phyloP scores from a whole-genome alignment of 2,888 invertebrate genomes.

The Geophilus truncorum region DNA sequence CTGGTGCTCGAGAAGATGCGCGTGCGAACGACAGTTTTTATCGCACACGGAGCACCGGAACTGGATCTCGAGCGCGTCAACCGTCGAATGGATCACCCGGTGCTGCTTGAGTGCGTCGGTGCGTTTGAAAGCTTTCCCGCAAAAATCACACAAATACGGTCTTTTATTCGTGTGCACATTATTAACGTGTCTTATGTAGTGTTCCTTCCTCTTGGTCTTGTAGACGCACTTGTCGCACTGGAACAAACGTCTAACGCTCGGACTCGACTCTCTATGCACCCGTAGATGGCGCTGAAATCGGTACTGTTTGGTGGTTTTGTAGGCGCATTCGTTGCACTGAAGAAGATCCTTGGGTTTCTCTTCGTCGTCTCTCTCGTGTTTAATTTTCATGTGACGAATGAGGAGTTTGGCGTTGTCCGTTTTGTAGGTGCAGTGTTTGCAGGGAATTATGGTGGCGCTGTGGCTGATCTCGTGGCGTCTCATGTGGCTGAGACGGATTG shows the following conservation, averaged over 20 bases:
- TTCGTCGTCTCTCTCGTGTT: slow-evolving; percentile 41
- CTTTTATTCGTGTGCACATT: slow-evolving; percentile 53
- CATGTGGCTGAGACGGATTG: slow-evolving; percentile 47
- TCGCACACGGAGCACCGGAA: slow-evolving; percentile 45
- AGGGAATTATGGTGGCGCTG: slow-evolving; percentile 42
- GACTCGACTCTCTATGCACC: slow-evolving; percentile 40
- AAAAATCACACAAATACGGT: slow-evolving; percentile 54
- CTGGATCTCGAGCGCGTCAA: slow-evolving; percentile 38
- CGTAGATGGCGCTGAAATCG: slow-evolving; percentile 43
- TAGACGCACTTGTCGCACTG: slow-evolving; percentile 48
- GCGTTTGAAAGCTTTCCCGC: slow-evolving; percentile 55
- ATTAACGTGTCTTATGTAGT: slow-evolving; percentile 48
- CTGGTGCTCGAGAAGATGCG: slow-evolving; percentile 47
- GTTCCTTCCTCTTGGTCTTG: slow-evolving; percentile 47
- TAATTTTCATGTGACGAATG: slow-evolving; percentile 42
- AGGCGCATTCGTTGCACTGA: slow-evolving; percentile 43
- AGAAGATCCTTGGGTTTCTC: slow-evolving; percentile 32
- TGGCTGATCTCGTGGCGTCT: slow-evolving; percentile 48
- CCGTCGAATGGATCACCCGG: slow-evolving; percentile 48
- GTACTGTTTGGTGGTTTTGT: slow-evolving; percentile 42
- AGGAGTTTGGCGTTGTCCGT: slow-evolving; percentile 44
- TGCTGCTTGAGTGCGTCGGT: slow-evolving; percentile 53
- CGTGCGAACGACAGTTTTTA: slow-evolving; percentile 48
- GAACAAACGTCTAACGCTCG: slow-evolving; percentile 39
- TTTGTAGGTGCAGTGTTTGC: slow-evolving; percentile 45